These are phyloP conservation scores for Himantopus leucocephalus DNA, from an alignment of 2,113 vertebrate species.

Conservation along the genomic window DNA sequence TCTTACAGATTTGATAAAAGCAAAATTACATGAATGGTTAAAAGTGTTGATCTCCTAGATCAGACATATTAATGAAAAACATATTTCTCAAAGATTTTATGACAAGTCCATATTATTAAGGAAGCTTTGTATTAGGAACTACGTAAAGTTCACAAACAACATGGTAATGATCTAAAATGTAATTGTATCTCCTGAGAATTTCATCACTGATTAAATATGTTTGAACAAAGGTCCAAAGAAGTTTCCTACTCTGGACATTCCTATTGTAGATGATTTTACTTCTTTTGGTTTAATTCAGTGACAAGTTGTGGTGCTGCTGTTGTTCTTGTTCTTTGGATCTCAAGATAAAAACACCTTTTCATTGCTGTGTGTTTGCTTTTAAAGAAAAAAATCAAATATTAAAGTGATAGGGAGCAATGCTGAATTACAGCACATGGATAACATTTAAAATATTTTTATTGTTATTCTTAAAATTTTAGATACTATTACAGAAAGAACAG, in stretches of 20 bases:
- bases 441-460: not conserved
- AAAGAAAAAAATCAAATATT: not conserved
- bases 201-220: not conserved
- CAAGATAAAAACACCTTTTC: not conserved
- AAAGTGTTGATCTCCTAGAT: not conserved
- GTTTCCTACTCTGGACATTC: not conserved
- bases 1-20: not conserved
- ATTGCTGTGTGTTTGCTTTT: not conserved
- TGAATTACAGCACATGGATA: not conserved
- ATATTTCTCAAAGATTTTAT: not conserved
- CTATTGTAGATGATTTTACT: not conserved
- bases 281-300: not conserved
- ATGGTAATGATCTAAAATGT: not conserved
- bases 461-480: not conserved
- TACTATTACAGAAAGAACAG: not conserved
- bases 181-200: not conserved
- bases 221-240: not conserved
- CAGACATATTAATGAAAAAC: not conserved
- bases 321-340: not conserved
- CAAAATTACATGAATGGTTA: not conserved
- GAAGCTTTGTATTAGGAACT: not conserved
- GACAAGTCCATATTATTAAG: not conserved
- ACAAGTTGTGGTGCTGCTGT: not conserved
- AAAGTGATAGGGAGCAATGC: not conserved
- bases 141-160: not conserved